Evolutionary conservation across 1,140 invertebrate genomes (phyloP).

Genomic region (Drosophila parabipectinata): DNA sequence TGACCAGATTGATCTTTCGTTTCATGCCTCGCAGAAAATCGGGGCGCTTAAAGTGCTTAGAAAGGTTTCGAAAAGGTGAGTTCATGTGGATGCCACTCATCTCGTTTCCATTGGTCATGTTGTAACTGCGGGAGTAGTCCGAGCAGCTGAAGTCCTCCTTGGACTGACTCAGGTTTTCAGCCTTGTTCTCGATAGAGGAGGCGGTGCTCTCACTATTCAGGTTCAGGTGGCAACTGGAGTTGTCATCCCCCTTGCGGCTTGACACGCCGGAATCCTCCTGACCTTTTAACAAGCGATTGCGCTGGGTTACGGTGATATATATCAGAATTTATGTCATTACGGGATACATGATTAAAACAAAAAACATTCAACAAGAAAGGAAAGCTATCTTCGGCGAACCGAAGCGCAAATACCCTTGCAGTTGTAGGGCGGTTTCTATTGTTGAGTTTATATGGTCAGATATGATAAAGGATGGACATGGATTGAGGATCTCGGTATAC

Average conservation of each 20-base stretch:
- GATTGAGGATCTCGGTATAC: no score
- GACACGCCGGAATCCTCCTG: slow-evolving; percentile 82
- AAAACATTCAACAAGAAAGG: background rate
- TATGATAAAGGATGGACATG: no score
- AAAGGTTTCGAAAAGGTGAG: slow-evolving; percentile 76
- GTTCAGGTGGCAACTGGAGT: slow-evolving; percentile 68
- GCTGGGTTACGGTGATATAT: slow-evolving; percentile 34
- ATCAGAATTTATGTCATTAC: background rate
- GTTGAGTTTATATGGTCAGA: no score
- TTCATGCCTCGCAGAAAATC: slow-evolving; percentile 85
- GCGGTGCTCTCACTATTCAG: slow-evolving; percentile 72
- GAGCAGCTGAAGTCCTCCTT: slow-evolving; percentile 80
- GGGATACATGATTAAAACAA: background rate
- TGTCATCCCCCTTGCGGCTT: slow-evolving; percentile 76
- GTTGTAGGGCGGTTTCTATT: no score
- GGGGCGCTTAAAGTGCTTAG: slow-evolving; percentile 80
- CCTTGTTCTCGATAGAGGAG: slow-evolving; percentile 78
- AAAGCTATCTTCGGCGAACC: background rate
- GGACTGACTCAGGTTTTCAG: slow-evolving; percentile 74
- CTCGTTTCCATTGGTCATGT: slow-evolving; percentile 73
- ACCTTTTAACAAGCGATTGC: slow-evolving; percentile 63
- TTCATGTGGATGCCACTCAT: slow-evolving; percentile 78
- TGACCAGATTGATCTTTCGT: slow-evolving; percentile 85
- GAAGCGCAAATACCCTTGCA: no score
- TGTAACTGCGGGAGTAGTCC: slow-evolving; percentile 79